phyloP scores from a whole-genome alignment of 1,140 invertebrate genomes.

The Brachionus calyciflorus region DNA sequence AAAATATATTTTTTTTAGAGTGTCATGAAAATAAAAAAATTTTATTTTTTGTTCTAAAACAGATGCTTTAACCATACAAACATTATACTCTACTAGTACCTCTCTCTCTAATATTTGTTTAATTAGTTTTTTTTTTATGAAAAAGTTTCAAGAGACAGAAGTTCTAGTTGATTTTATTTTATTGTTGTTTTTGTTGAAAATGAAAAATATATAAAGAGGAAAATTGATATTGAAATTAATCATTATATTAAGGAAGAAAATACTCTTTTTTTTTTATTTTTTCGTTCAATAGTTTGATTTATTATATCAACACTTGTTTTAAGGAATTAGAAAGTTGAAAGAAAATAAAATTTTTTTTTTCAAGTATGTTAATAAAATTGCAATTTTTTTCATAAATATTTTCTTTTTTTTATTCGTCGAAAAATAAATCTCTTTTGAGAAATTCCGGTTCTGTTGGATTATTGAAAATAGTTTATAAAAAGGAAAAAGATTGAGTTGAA shows the following conservation, averaged over 20 bases:
- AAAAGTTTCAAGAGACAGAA: constrained; percentile 41
- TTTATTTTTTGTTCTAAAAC: background rate
- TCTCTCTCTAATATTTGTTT: constrained; percentile 31
- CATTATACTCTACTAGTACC: constrained; percentile 12
- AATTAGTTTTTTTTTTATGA: constrained; percentile 23
- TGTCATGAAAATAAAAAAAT: constrained; percentile 43
- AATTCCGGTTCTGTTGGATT: background rate
- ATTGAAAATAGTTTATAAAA: background rate
- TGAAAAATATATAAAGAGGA: background rate
- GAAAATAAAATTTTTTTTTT: background rate
- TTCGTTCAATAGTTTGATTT: constrained; percentile 11
- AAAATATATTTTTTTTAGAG: constrained; percentile 24
- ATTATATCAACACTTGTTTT: constrained; percentile 36
- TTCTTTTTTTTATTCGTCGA: background rate
- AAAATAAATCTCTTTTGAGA: background rate
- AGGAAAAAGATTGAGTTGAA: too few species aligned
- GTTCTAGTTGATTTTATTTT: constrained; percentile 22
- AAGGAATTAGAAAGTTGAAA: constrained; percentile 11
- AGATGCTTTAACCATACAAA: constrained; percentile 33
- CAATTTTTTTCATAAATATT: too few species aligned
- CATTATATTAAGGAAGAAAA: constrained; percentile 25
- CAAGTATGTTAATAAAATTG: constrained; percentile 21
- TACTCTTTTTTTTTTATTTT: background rate
- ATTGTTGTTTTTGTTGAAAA: background rate
- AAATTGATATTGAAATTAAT: constrained; percentile 32